A percentile compares a stretch with the other conserved stretches of the same genome.
phyloP scores from a whole-genome alignment of 1,140 invertebrate species.

The Cecropterus lyciades region DNA sequence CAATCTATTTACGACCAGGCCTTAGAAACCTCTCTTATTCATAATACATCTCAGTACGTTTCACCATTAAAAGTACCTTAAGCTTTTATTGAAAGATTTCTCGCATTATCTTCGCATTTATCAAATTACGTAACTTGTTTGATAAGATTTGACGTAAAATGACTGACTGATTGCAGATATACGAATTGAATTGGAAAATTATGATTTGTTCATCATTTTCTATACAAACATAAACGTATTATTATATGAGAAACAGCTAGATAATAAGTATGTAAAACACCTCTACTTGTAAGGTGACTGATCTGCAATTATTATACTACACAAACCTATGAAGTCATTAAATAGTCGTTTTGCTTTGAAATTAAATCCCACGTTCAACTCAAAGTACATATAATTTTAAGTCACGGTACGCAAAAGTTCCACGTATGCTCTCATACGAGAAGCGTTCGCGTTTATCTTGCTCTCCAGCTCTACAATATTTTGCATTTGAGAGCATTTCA shows the following conservation, averaged over 20 bases:
- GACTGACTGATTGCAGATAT: too few species aligned
- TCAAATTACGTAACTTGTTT: constrained; percentile 2
- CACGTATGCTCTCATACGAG: constrained; percentile 1
- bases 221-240: too few species aligned
- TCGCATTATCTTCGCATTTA: too few species aligned
- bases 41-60: not conserved
- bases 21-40: not conserved
- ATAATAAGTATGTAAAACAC: too few species aligned
- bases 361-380: constrained; percentile 10
- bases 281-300: constrained; percentile 4
- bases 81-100: too few species aligned
- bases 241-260: not conserved
- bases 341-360: not conserved
- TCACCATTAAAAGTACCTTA: not conserved
- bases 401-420: not conserved
- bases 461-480: not conserved
- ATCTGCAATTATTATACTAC: not conserved
- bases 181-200: too few species aligned
- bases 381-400: constrained; percentile 12
- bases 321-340: constrained; percentile 9
- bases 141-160: constrained; percentile 13
- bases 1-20: too few species aligned
- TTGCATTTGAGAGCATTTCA: constrained; percentile 8
- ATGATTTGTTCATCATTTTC: not conserved
- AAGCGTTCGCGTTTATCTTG: not conserved